Percentiles rank a stretch among this genome's conserved stretches.
These are phyloP conservation scores for Cyrtodaria siliqua DNA, from an alignment of 2,888 invertebrate species.

Conservation along the genomic window DNA sequence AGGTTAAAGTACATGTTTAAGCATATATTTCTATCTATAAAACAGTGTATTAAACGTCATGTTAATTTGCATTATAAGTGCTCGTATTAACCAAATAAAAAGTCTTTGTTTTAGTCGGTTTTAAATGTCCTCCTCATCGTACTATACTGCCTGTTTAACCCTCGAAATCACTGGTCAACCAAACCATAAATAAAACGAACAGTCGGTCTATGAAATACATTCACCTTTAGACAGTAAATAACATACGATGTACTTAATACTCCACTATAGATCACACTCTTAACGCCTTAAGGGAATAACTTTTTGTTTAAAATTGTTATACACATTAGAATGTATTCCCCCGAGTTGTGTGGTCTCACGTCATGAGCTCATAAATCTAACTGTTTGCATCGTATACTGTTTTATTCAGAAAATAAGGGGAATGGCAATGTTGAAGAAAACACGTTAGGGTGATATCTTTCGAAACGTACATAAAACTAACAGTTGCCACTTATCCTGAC, in stretches of 20 bases:
- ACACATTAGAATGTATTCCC: neutral
- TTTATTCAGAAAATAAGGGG: too few species aligned
- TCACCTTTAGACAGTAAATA: neutral
- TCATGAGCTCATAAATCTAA: slow-evolving; percentile 2
- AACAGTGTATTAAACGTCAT: too few species aligned
- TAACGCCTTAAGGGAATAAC: slow-evolving; percentile 13
- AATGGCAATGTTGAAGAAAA: too few species aligned
- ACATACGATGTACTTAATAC: neutral
- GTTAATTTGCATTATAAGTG: too few species aligned
- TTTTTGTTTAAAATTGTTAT: slow-evolving; percentile 13
- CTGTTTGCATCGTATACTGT: neutral
- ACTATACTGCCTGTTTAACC: neutral
- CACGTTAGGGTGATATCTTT: too few species aligned
- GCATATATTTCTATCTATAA: too few species aligned
- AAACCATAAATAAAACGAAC: neutral
- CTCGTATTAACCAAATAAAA: too few species aligned
- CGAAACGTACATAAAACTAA: too few species aligned
- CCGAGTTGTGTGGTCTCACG: slow-evolving; percentile 41
- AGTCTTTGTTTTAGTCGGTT: too few species aligned
- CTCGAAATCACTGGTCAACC: neutral
- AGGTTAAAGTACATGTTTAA: too few species aligned
- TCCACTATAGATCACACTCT: slow-evolving; percentile 3
- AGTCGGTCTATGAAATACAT: neutral
- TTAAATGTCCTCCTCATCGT: neutral
- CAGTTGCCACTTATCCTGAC: too few species aligned